Evolutionary conservation across 2,113 vertebrate genomes (phyloP).

Genomic region (Emydocephalus ijimae): DNA sequence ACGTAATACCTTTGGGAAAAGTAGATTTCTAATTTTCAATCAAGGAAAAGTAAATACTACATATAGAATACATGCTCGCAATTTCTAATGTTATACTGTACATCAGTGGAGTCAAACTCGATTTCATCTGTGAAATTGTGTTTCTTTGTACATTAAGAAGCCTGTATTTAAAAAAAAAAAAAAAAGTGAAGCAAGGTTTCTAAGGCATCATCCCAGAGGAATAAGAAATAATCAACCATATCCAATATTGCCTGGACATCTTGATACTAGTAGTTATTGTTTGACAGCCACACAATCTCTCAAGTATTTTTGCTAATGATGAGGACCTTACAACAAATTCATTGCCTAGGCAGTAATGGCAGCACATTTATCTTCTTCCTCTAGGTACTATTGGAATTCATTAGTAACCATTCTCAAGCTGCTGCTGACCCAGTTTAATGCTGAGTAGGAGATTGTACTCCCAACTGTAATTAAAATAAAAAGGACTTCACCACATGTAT

Average conservation of each 20-base stretch:
- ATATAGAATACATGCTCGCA: neutral
- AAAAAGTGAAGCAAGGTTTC: neutral
- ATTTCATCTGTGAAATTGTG: neutral
- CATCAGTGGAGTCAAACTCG: no score
- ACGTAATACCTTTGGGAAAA: conserved; percentile 16
- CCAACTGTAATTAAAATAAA: conserved; percentile 62
- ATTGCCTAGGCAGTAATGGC: conserved; percentile 9
- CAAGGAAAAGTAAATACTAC: neutral
- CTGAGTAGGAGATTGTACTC: conserved; percentile 62
- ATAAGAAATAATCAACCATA: conserved; percentile 48
- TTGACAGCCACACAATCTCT: conserved; percentile 46
- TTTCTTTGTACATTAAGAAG: neutral
- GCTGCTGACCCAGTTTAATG: conserved; percentile 71
- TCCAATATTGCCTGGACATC: conserved; percentile 37
- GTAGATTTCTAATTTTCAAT: conserved; percentile 30
- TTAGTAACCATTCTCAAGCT: conserved; percentile 47
- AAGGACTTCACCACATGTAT: conserved; percentile 43
- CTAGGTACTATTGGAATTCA: conserved; percentile 43
- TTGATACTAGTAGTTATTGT: conserved; percentile 51
- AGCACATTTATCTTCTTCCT: conserved; percentile 44
- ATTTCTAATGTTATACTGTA: neutral
- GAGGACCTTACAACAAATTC: conserved; percentile 39
- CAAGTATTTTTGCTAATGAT: conserved; percentile 62
- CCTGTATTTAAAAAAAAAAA: neutral
- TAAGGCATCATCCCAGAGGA: conserved; percentile 26